A percentile compares a stretch with the other conserved stretches of the same genome.
These are phyloP conservation scores for Dolichomitus sp. DNA, from an alignment of 2,888 invertebrate genomes.

Conservation along the genomic window DNA sequence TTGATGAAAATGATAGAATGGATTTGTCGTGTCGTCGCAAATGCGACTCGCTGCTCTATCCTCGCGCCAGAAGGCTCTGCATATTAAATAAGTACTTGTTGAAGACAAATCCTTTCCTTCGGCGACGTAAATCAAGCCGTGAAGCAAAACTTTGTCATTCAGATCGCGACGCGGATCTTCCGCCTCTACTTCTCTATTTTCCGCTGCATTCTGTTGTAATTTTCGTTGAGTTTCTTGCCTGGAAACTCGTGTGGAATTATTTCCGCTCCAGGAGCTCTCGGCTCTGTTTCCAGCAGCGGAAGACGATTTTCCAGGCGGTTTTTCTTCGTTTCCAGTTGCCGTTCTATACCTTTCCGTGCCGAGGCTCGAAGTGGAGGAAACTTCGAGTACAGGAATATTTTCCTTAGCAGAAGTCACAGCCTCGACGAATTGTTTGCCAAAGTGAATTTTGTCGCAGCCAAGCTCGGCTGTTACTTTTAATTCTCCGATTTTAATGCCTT, in stretches of 20 bases:
- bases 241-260: slow-evolving; percentile 64
- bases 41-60: slow-evolving; percentile 85
- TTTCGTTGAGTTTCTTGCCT: slow-evolving; percentile 64
- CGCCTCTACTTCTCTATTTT: slow-evolving; percentile 70
- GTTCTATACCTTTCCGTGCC: slow-evolving; percentile 71
- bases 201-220: slow-evolving; percentile 61
- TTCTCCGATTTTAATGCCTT: slow-evolving; percentile 86
- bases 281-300: slow-evolving; percentile 70
- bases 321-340: slow-evolving; percentile 76
- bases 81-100: slow-evolving; percentile 86
- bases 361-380: slow-evolving; percentile 57
- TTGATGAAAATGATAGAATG: slow-evolving; percentile 87
- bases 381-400: slow-evolving; percentile 78
- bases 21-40: slow-evolving; percentile 84
- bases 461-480: slow-evolving; percentile 86
- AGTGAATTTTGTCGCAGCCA: slow-evolving; percentile 86
- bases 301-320: slow-evolving; percentile 72
- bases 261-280: slow-evolving; percentile 68
- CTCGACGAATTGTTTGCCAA: slow-evolving; percentile 87
- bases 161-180: slow-evolving; percentile 58
- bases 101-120: slow-evolving; percentile 86
- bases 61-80: slow-evolving; percentile 87
- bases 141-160: slow-evolving; percentile 82
- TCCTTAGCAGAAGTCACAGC: slow-evolving; percentile 79
- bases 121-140: slow-evolving; percentile 87